Evolutionary conservation across 2,888 invertebrate species (phyloP).

Genomic region (Eurytoma adleriae): DNA sequence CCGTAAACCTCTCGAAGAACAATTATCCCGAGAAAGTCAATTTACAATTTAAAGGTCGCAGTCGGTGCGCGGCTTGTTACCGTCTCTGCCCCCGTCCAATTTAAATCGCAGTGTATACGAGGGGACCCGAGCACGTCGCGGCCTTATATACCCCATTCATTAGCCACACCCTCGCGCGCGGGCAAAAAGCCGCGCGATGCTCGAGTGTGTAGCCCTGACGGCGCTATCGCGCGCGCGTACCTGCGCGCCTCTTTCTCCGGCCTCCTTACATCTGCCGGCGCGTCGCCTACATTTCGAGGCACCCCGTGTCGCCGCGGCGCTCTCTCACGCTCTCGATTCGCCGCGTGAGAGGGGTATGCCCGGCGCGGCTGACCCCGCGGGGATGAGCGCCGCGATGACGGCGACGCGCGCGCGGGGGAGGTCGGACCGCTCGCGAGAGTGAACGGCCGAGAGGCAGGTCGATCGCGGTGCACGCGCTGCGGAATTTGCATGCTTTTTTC

Average conservation of each 20-base stretch:
- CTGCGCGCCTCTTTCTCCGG: constrained; percentile 51
- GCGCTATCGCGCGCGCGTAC: background rate
- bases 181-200: too few species aligned
- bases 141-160: too few species aligned
- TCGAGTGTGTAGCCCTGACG: too few species aligned
- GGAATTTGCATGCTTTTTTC: too few species aligned
- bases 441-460: background rate
- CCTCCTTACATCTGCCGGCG: constrained; percentile 58
- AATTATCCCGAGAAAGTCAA: constrained; percentile 1
- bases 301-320: constrained; percentile 46
- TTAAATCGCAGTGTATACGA: too few species aligned
- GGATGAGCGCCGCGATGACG: background rate
- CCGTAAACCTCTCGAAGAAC: background rate
- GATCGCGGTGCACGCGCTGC: too few species aligned
- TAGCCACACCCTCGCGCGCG: too few species aligned
- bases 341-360: background rate
- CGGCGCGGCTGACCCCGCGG: constrained; percentile 15
- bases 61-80: background rate
- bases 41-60: constrained; percentile 1
- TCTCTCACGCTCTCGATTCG: constrained; percentile 58
- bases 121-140: too few species aligned
- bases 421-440: background rate
- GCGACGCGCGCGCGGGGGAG: background rate
- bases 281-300: constrained; percentile 49
- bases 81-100: too few species aligned